Evolutionary conservation across 1,140 invertebrate species (phyloP), one percentile per base, ranked within the genome.

Genomic region (Scaptomyza graminum): DNA sequence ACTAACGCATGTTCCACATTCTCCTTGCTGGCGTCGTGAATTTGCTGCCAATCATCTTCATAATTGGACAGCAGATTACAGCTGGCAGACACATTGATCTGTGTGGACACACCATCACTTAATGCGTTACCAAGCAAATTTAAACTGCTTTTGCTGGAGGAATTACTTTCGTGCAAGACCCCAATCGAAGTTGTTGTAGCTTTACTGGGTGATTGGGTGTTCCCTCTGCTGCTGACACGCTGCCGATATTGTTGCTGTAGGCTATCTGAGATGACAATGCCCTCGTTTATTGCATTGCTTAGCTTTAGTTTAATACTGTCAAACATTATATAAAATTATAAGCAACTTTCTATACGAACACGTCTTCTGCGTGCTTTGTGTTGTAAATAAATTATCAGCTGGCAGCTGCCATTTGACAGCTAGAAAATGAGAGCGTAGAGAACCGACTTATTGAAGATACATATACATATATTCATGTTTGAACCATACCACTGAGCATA

Each of bases 11-110:
- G 93, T 43, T 88, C 91, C 0, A 94, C 94, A 90, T 95, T 95
- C 59, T 94, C 93, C 76, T 95, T 94, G 34, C 94, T 93, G 7
- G 94, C 83, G 25, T 93, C 92, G 75, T 95, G 95, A 16, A 95
- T 80, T 47, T 94, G 93, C 69, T 93, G 93, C 95, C 95, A 95
- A 18, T 82, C 80, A 16, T 88, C 81, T 63, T 91, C 90, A 39
- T 91, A 91, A 55, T 90, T 90, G 34, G 84, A 73, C 39, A 92
- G 43, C 16, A 91, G 50, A 71, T 85, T 82, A 25, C 81, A 90
- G 11, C 91, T 90, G 0, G 90, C 90, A 1, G 74, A 77, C 28
- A 91, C 63, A 50, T 91, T 91, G 0, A 91, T 55, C 11, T 90
- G 61, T 1, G 65, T 55, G 5, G 90, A 79, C n/a, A 91, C 41